These are phyloP conservation scores for Cranoglanis bouderius DNA, from an alignment of 2,113 vertebrate species.

Conservation along the genomic window DNA sequence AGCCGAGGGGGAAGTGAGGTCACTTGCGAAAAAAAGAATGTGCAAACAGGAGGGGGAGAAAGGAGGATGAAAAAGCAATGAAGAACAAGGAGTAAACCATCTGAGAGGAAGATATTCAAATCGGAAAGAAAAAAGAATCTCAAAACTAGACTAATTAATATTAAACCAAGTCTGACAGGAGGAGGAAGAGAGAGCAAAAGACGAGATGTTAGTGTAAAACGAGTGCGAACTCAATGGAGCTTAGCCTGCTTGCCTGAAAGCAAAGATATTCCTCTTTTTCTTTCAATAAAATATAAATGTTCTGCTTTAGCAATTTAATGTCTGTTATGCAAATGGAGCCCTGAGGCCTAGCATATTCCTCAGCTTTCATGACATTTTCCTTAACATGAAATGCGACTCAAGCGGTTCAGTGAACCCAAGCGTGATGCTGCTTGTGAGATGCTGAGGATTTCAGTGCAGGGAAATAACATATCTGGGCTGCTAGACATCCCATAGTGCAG, in stretches of 20 bases:
- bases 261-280: background rate
- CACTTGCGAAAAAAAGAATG: slow-evolving; percentile 28
- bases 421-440: background rate
- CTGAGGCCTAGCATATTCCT: background rate
- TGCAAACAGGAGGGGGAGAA: background rate
- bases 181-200: slow-evolving; percentile 23
- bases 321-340: background rate
- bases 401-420: background rate
- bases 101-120: background rate
- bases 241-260: background rate
- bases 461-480: background rate
- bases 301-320: background rate
- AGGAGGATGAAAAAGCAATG: slow-evolving; percentile 1
- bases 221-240: background rate
- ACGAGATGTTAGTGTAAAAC: slow-evolving; percentile 30
- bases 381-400: slow-evolving; percentile 5
- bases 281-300: background rate
- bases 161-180: background rate
- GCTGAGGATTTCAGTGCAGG: background rate
- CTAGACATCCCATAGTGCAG: background rate
- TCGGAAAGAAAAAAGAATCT: slow-evolving; percentile 19
- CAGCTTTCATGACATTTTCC: background rate
- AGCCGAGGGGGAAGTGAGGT: slow-evolving; percentile 59
- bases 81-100: background rate
- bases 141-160: slow-evolving; percentile 47